These are phyloP conservation scores for Strigamia maritima DNA, from an alignment of 2,888 invertebrate genomes.

Conservation along the genomic window DNA sequence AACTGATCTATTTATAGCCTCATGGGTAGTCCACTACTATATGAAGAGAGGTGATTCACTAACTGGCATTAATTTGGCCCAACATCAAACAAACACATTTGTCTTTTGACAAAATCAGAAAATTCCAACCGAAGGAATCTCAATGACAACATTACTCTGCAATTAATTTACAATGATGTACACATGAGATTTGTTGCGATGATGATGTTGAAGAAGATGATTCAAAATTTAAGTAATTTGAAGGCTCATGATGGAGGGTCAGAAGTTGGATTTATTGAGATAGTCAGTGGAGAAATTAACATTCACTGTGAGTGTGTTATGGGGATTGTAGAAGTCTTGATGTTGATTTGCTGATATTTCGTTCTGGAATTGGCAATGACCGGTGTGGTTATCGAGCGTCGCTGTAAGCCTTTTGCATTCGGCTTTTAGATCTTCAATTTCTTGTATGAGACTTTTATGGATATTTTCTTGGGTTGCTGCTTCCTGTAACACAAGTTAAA, in stretches of 20 bases:
- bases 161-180: neutral
- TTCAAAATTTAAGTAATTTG: neutral
- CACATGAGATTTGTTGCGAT: no score
- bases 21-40: neutral
- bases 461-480: constrained; percentile 80
- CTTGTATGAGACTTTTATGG: constrained; percentile 77
- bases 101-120: neutral
- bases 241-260: neutral
- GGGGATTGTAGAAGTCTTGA: neutral
- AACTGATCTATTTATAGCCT: neutral
- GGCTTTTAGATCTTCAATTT: constrained; percentile 75
- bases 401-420: constrained; percentile 74
- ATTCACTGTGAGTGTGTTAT: no score
- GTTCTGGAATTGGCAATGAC: neutral
- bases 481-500: no score
- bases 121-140: neutral
- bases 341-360: neutral
- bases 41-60: neutral
- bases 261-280: no score
- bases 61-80: neutral
- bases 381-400: constrained; percentile 61
- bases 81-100: constrained; percentile 4
- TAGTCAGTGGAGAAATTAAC: no score
- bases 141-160: neutral
- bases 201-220: no score